Conservation (phyloP, 2,888 invertebrate species). For the Apeira syringaria region DNA sequence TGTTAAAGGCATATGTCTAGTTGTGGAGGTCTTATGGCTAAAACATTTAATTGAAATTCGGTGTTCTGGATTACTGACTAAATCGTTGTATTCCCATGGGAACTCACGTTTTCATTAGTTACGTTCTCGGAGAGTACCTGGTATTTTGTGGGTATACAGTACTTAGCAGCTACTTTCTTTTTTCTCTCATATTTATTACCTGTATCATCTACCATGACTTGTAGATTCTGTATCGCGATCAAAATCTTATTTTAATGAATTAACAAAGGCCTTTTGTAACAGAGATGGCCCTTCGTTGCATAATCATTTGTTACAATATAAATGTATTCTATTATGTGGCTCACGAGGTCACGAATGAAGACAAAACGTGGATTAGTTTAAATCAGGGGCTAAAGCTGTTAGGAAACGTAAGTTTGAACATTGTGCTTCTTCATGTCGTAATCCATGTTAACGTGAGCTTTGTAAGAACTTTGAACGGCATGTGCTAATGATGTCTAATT, state of each 20-base stretch:
- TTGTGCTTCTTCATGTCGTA: slow-evolving; percentile 12
- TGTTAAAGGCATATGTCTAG: no score
- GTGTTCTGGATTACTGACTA: no score
- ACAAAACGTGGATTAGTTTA: slow-evolving; percentile 22
- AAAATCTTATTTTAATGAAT: slow-evolving; percentile 21
- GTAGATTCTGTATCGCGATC: slow-evolving; percentile 15
- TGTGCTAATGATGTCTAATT: slow-evolving; percentile 16
- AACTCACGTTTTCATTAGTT: no score
- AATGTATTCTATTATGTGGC: slow-evolving; percentile 17
- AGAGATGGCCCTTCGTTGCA: slow-evolving; percentile 22
- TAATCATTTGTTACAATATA: slow-evolving; percentile 17
- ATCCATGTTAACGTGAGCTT: slow-evolving; percentile 3
- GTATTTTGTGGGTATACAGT: no score
- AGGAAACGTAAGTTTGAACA: slow-evolving; percentile 11
- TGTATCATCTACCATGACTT: slow-evolving; percentile 12
- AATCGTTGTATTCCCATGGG: no score
- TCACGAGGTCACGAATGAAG: slow-evolving; percentile 15
- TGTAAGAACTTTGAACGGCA: not conserved
- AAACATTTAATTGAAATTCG: no score
- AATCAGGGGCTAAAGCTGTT: slow-evolving; percentile 18
- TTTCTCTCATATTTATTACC: not conserved
- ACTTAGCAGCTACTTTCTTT: no score
- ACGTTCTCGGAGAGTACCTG: no score
- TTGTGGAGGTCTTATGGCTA: no score
- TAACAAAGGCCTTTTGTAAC: slow-evolving; percentile 24